These are phyloP conservation scores for Oegoconia quadripuncta DNA, from an alignment of 2,888 invertebrate genomes.

Conservation along the genomic window DNA sequence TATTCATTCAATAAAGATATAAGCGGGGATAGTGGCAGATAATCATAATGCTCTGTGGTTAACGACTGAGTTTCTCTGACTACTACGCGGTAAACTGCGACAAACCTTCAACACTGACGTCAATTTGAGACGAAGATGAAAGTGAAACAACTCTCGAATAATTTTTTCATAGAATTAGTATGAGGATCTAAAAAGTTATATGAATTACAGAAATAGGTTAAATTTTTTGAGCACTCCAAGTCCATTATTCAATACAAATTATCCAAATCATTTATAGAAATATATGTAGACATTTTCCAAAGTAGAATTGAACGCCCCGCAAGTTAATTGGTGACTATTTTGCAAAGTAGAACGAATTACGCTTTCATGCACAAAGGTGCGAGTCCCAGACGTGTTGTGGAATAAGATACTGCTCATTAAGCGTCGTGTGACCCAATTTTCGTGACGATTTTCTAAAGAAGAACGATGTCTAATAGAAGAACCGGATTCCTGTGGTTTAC, in stretches of 20 bases:
- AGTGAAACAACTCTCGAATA: too few relatives aligned
- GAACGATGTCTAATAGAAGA: constrained; percentile 23
- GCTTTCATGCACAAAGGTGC: constrained; percentile 35
- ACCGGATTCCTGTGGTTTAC: constrained; percentile 6
- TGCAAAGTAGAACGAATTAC: constrained; percentile 22
- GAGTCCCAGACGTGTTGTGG: constrained; percentile 37
- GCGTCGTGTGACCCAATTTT: constrained; percentile 43
- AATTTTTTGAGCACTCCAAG: too few relatives aligned
- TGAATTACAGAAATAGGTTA: too few relatives aligned
- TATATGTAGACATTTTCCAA: constrained; percentile 14
- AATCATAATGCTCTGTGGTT: constrained; percentile 25
- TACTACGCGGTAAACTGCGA: constrained; percentile 16
- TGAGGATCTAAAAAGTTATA: too few relatives aligned
- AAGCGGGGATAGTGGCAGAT: constrained; percentile 12
- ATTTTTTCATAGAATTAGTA: too few relatives aligned
- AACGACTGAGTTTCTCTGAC: constrained; percentile 21
- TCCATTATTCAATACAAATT: too few relatives aligned
- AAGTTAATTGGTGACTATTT: constrained; percentile 21
- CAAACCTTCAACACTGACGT: constrained; percentile 18
- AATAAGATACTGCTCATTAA: constrained; percentile 40
- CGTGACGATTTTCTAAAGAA: constrained; percentile 36
- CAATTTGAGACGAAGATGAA: constrained; percentile 15
- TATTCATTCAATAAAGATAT: constrained; percentile 19
- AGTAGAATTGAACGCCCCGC: neutral
- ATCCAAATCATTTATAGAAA: too few relatives aligned